phyloP scores from a whole-genome alignment of 2,888 invertebrate species.

The Hirtodrosophila cameraria region DNA sequence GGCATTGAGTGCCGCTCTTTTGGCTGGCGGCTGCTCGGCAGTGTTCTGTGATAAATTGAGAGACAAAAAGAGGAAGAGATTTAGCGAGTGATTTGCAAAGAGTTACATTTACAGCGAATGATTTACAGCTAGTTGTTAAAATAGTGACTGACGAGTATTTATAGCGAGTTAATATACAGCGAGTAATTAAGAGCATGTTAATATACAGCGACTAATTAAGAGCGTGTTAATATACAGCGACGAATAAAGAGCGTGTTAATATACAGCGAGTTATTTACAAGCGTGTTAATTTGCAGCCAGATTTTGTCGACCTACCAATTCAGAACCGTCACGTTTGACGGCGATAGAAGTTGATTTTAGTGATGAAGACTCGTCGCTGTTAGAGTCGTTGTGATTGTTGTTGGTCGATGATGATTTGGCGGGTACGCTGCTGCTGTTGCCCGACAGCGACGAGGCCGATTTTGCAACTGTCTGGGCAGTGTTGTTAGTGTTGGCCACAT shows the following conservation, averaged over 20 bases:
- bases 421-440: conserved; percentile 38
- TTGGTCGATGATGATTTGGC: conserved; percentile 32
- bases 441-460: conserved; percentile 24
- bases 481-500: conserved; percentile 47
- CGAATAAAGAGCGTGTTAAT: not conserved
- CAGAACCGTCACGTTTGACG: conserved; percentile 36
- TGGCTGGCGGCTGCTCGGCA: conserved; percentile 60
- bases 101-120: not conserved
- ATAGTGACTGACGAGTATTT: not conserved
- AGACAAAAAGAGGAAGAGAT: not conserved
- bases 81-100: not conserved
- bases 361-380: conserved; percentile 40
- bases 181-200: not conserved
- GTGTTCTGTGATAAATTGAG: conserved; percentile 23
- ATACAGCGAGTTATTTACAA: too few relatives aligned
- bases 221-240: not conserved
- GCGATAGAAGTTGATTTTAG: conserved; percentile 32
- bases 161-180: not conserved
- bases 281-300: too few relatives aligned
- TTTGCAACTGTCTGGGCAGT: conserved; percentile 10
- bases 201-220: too few relatives aligned
- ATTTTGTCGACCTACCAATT: conserved; percentile 31
- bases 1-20: conserved; percentile 53
- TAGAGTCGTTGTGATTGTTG: conserved; percentile 47
- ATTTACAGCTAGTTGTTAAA: not conserved